Evolutionary conservation across 2,797 vertebrate species (phyloP), one percentile per base, ranked within the genome.

Genomic region (Coilia nasus): DNA sequence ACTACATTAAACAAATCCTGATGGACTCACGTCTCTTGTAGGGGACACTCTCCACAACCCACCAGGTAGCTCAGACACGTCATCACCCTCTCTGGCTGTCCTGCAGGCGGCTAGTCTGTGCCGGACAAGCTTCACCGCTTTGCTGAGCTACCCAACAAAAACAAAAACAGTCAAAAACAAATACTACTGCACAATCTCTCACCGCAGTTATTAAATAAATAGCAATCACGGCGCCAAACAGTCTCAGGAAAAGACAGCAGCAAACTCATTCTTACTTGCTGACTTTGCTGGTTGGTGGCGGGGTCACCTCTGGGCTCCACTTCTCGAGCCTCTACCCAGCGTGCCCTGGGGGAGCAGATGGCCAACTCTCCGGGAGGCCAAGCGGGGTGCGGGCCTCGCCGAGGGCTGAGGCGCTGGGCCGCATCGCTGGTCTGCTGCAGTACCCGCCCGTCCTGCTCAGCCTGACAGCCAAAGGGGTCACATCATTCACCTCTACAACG

Each of bases 61-160:
- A 0, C 92, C 90, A 0, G 96, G 95, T 88, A 96, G 93, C 2
- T 92, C 87, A 11, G 93, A 90, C 1, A 59, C 3, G 15, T 88
- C 87, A 2, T 93, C 90, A 82, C 86, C 88, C 3, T 84, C 91
- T 19, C 85, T 81, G 21, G 88, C 71, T 7, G 93, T 94, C 91
- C 92, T 96, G 94, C 94, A 92, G 54, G 96, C 94, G 0, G 97
- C 97, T 92, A 99, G 94, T 90, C 91, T 93, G 86, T 84, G 90
- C 90, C 97, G 92, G n/a, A 97, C 96, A 85, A 96, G 94, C 90
- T 92, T 95, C 93, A 95, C 85, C 3, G 92, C 93, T 89, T 93
- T 94, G 88, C 92, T 93, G 1, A 95, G 91, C 98, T 98, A 94
- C 56, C 91, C 64, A 85, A 91, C 44, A 0, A 6, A 0, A 6